A percentile compares a stretch with the other conserved stretches of the same genome.
phyloP scores from a whole-genome alignment of 2,113 vertebrate species.

The Madoqua kirkii region DNA sequence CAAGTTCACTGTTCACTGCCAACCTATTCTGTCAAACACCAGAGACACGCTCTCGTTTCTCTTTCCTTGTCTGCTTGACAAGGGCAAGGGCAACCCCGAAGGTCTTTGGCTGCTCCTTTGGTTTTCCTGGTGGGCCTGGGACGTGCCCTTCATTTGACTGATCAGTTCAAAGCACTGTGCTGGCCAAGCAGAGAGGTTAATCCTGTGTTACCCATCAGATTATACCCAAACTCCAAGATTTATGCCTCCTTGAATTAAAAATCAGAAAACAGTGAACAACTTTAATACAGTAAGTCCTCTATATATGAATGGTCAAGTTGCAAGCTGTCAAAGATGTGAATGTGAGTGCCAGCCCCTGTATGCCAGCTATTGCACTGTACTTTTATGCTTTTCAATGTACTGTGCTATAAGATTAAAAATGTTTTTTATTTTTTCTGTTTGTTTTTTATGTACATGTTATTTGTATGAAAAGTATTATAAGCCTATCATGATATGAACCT shows the following conservation, averaged over 20 bases:
- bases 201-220: conserved; percentile 58
- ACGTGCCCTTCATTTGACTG: conserved; percentile 60
- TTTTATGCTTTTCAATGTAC: not conserved
- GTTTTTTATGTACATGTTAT: not conserved
- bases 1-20: conserved; percentile 50
- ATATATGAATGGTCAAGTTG: not conserved
- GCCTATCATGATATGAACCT: not conserved
- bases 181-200: conserved; percentile 54
- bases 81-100: conserved; percentile 45
- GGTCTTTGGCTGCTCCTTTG: conserved; percentile 44
- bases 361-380: not conserved
- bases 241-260: not conserved
- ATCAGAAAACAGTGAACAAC: not conserved
- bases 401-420: not conserved
- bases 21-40: conserved; percentile 47
- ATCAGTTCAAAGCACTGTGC: conserved; percentile 44
- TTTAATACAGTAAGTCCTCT: not conserved
- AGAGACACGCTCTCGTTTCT: not conserved
- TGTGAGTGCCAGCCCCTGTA: not conserved
- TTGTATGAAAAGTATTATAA: not conserved
- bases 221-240: conserved; percentile 25
- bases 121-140: conserved; percentile 42
- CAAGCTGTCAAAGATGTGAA: not conserved
- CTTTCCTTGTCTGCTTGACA: conserved; percentile 36
- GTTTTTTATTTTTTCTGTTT: not conserved